These are phyloP conservation scores for Poecilia picta DNA, from an alignment of 2,797 vertebrate species.

Conservation along the genomic window DNA sequence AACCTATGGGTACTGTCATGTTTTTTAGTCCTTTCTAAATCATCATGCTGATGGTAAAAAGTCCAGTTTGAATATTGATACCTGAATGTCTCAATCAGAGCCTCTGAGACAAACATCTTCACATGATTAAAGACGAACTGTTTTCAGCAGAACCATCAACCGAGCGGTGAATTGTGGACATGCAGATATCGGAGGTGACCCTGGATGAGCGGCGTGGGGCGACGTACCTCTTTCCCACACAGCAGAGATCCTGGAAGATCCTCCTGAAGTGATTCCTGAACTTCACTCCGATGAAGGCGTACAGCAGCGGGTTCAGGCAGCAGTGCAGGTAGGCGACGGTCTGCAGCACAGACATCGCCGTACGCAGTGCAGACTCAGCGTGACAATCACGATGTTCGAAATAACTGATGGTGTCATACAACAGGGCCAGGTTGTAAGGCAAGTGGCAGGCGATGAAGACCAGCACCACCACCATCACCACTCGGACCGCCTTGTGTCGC, in stretches of 20 bases:
- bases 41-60: not conserved
- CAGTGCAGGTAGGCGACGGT: conserved; percentile 91
- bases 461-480: conserved; percentile 85
- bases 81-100: too few relatives aligned
- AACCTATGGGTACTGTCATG: not conserved
- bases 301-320: conserved; percentile 86
- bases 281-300: conserved; percentile 88
- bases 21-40: not conserved
- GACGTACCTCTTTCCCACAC: conserved; percentile 77
- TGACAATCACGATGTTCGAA: conserved; percentile 73
- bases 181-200: too few relatives aligned
- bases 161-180: too few relatives aligned
- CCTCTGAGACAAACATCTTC: too few relatives aligned
- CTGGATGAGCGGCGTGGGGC: conserved; percentile 54
- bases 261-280: conserved; percentile 88
- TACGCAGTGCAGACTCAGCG: conserved; percentile 20
- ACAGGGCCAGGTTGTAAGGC: conserved; percentile 85
- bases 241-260: conserved; percentile 83
- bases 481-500: conserved; percentile 87
- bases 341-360: conserved; percentile 68
- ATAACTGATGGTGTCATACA: too few relatives aligned
- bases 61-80: not conserved
- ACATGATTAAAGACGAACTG: conserved; percentile 79
- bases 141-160: conserved; percentile 60
- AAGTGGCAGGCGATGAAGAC: conserved; percentile 89